Percentiles rank a stretch among this genome's conserved stretches.
Conservation (phyloP, 1,140 invertebrate genomes). For the Scylla paramamosain region DNA sequence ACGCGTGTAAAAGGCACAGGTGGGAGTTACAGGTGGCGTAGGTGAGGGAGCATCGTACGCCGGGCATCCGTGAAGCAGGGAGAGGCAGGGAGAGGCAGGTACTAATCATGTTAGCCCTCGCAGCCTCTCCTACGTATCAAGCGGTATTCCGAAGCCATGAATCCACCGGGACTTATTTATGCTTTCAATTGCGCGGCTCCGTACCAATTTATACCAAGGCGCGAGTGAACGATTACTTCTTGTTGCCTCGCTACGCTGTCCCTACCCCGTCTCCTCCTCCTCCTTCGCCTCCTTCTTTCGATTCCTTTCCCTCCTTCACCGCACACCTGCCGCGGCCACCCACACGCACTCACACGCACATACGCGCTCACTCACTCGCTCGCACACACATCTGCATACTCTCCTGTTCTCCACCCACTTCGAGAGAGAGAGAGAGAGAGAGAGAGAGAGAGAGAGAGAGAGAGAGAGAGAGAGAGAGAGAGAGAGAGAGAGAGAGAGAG, state of each 20-base stretch:
- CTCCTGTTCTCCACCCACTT: neutral
- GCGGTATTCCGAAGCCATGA: slow-evolving; percentile 8
- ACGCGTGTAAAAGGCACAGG: neutral
- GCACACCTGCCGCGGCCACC: neutral
- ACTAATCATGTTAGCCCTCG: slow-evolving; percentile 24
- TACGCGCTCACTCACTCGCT: neutral
- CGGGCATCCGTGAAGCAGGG: neutral
- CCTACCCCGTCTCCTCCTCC: neutral
- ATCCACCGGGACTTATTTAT: slow-evolving; percentile 40
- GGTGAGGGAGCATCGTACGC: neutral
- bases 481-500: slow-evolving; percentile 24
- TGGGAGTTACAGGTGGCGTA: neutral
- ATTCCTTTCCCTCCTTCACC: neutral
- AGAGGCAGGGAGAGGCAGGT: slow-evolving; percentile 9
- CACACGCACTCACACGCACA: slow-evolving; percentile 6
- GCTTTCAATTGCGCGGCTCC: slow-evolving; percentile 37
- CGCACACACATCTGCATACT: neutral
- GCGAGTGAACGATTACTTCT: slow-evolving; percentile 34
- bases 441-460: too few relatives aligned
- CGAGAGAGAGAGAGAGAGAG: neutral
- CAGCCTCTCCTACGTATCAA: neutral
- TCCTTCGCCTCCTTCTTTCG: neutral
- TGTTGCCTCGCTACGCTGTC: neutral
- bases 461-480: slow-evolving; percentile 24
- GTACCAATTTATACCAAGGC: slow-evolving; percentile 30